These are phyloP conservation scores for Dasypolia templi DNA, from an alignment of 2,888 invertebrate genomes.

Conservation along the genomic window DNA sequence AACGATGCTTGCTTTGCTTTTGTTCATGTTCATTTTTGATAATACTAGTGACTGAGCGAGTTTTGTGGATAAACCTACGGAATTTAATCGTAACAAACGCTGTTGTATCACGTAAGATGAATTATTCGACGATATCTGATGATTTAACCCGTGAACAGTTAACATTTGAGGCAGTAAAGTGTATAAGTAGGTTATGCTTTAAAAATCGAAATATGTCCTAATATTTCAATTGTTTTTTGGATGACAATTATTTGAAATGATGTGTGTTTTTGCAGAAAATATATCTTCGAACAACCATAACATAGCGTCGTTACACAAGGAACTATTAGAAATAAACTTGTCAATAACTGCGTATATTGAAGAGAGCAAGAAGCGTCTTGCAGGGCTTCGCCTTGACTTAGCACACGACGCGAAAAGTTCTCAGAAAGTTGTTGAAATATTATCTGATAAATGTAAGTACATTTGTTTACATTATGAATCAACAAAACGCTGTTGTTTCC, in stretches of 20 bases:
- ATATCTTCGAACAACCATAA: slow-evolving; percentile 81
- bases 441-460: slow-evolving; percentile 82
- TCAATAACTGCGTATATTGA: slow-evolving; percentile 85
- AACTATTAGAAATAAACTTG: slow-evolving; percentile 87
- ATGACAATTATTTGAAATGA: slow-evolving; percentile 53
- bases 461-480: slow-evolving; percentile 20
- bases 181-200: slow-evolving; percentile 87
- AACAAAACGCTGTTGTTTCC: neutral
- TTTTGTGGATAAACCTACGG: slow-evolving; percentile 65
- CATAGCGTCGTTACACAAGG: slow-evolving; percentile 80
- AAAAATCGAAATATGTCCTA: slow-evolving; percentile 80
- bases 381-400: slow-evolving; percentile 77
- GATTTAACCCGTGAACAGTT: slow-evolving; percentile 84
- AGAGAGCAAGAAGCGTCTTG: slow-evolving; percentile 82
- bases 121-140: slow-evolving; percentile 87
- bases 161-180: slow-evolving; percentile 82
- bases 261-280: slow-evolving; percentile 81
- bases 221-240: slow-evolving; percentile 78
- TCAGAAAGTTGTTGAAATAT: slow-evolving; percentile 82
- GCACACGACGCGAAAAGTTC: slow-evolving; percentile 82
- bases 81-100: slow-evolving; percentile 70
- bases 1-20: slow-evolving; percentile 52
- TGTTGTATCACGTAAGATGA: slow-evolving; percentile 82
- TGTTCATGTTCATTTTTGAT: slow-evolving; percentile 24
- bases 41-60: neutral